Evolutionary conservation across 2,113 vertebrate genomes (phyloP).

Genomic region (Dromaius novaehollandiae): DNA sequence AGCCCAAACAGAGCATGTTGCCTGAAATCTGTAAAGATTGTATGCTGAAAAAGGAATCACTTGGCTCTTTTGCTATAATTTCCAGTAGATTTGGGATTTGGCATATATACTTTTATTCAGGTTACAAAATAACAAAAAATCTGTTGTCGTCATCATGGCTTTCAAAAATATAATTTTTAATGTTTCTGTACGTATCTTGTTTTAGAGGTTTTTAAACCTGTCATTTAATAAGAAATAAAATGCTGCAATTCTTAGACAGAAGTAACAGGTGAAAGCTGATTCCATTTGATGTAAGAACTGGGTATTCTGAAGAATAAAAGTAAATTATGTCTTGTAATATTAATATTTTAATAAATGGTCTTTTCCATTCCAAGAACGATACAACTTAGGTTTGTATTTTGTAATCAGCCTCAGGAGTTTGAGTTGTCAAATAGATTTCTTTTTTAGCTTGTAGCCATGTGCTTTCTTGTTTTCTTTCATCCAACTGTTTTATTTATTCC

Average conservation of each 20-base stretch:
- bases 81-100: background rate
- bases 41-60: background rate
- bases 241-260: background rate
- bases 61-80: background rate
- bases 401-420: slow-evolving; percentile 51
- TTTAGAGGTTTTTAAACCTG: background rate
- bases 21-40: background rate
- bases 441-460: slow-evolving; percentile 13
- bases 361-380: slow-evolving; percentile 37
- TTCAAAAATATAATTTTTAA: background rate
- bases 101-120: background rate
- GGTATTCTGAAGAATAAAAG: slow-evolving; percentile 34
- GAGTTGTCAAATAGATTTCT: slow-evolving; percentile 48
- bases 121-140: background rate
- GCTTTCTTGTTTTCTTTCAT: slow-evolving; percentile 56
- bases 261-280: slow-evolving; percentile 17
- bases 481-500: slow-evolving; percentile 65
- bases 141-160: background rate
- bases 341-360: slow-evolving; percentile 58
- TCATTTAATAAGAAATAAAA: slow-evolving; percentile 22
- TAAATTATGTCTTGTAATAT: slow-evolving; percentile 43
- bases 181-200: background rate
- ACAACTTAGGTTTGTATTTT: slow-evolving; percentile 30
- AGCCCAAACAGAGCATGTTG: background rate
- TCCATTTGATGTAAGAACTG: background rate